Base-by-base conservation (phyloP, 2,888 invertebrate species). In the Papilio protenor region DNA sequence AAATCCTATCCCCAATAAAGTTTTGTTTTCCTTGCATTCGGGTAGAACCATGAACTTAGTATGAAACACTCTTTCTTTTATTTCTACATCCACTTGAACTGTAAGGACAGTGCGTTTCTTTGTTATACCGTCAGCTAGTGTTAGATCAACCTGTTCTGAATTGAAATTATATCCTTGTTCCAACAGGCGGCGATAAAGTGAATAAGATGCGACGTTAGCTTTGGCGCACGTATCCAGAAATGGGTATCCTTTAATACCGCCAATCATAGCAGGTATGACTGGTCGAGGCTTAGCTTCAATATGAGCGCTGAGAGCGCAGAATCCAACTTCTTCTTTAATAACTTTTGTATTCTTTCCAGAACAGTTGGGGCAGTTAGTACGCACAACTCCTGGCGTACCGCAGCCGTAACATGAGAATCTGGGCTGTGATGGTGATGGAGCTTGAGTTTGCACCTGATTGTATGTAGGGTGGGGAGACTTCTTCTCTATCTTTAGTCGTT, bases 281-380 rank as follows among this genome's bases (percentile, higher is more conserved):
- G 81, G 79, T 57, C 81, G n/a, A 16, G 76, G 33, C 27, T 52
- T 18, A 12, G 57, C 55, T 16, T 75, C 77, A 2, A 45, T 49
- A 1, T 71, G 66, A 1, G 71, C 33, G 33, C 33, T 33, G 14
- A 64, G 16, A 64, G 64, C 64, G 16, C 64, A 64, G 64, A 64
- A 64, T 33, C 64, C 33, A 27, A 47, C 61, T 23, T 61, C 21
- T 23, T 61, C 27, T 23, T 61, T 61, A 23, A 61, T 61, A 1
- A 21, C 11, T 10, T 23, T 61, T 23, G 23, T 0, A 1, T 21
- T 61, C 61, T 61, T 61, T 21, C 61, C 45, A 69, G 45, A 69
- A 69, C 40, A 40, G 45, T 69, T 40, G 45, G 66, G 66, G 18
- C 66, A 69, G 66, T 12, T 66, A 66, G 33, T 66, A 40, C 66